Evolutionary conservation across 2,888 invertebrate genomes (phyloP).

Genomic region (Phortica okadai): DNA sequence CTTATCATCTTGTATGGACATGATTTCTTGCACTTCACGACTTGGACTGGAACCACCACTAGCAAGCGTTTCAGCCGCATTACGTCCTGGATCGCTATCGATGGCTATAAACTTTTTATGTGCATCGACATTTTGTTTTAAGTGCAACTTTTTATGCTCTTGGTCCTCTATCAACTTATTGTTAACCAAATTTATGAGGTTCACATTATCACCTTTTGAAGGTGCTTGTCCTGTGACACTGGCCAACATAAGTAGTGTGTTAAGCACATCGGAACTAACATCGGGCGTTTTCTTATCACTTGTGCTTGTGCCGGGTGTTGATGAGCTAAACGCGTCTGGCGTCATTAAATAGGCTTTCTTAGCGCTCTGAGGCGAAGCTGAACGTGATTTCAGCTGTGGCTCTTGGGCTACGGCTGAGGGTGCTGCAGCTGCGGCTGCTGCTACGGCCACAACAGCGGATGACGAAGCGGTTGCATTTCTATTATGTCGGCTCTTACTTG

Average conservation of each 20-base stretch:
- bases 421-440: slow-evolving; percentile 60
- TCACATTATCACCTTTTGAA: slow-evolving; percentile 67
- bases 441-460: slow-evolving; percentile 60
- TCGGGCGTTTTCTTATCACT: slow-evolving; percentile 37
- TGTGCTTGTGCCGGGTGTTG: slow-evolving; percentile 43
- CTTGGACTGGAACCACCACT: slow-evolving; percentile 94
- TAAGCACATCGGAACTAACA: slow-evolving; percentile 74
- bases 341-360: slow-evolving; percentile 82
- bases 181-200: slow-evolving; percentile 73
- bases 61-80: slow-evolving; percentile 76
- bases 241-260: slow-evolving; percentile 76
- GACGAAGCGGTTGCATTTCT: slow-evolving; percentile 43
- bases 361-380: slow-evolving; percentile 64
- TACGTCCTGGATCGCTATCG: slow-evolving; percentile 68
- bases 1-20: slow-evolving; percentile 81
- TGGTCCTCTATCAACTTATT: slow-evolving; percentile 75
- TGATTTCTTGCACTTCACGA: slow-evolving; percentile 91
- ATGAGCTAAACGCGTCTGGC: slow-evolving; percentile 88
- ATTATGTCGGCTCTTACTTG: slow-evolving; percentile 32
- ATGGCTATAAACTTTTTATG: slow-evolving; percentile 73
- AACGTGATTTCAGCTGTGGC: slow-evolving; percentile 57
- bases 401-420: slow-evolving; percentile 57
- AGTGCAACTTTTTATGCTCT: slow-evolving; percentile 71
- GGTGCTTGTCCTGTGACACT: slow-evolving; percentile 68
- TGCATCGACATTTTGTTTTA: slow-evolving; percentile 69